Base-by-base conservation (phyloP, 37 sponge, comb jelly and placozoan species). In the Axinella damicornis region DNA sequence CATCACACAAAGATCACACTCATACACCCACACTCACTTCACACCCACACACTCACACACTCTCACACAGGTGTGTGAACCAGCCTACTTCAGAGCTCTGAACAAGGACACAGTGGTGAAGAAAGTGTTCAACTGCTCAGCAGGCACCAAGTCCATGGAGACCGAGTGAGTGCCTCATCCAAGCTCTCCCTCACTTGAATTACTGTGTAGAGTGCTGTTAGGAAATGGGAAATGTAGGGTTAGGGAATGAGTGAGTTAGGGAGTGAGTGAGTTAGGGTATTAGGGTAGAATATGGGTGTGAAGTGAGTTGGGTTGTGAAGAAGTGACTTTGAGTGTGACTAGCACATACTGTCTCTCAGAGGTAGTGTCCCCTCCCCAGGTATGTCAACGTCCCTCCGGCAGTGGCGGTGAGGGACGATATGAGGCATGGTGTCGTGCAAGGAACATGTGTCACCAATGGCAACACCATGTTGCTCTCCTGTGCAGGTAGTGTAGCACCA, bases 381-480 rank as follows among this genome's bases (percentile, higher is more conserved):
- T 87, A 74, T 74, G 71, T 73, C 20, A 81, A 87, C 71, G 79
- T 83, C 69, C 58, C 65, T 21, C 92, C 92, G 19, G 92, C 85
- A 16, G 20, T 65, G n/a, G 27, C 53, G 24, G 79, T 55, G 19
- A 78, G 19, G 2, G 65, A 52, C 25, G 90, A 73, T 30, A 53
- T 37, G 15, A 53, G 22, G 9, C 70, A 58, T 14, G 53, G 53
- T 12, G 65, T 82, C 22, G 0, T 64, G 22, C 59, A 27, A 32
- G 87, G 83, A 32, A 77, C 73, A 35, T 92, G 92, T 65, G 75
- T 92, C 35, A 82, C 71, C 27, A 92, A 88, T 41, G 65, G 36
- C 5, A 83, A 92, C 38, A 59, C 81, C 27, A 84, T 88, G 85
- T 74, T 92, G 34, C 69, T 88, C 21, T 86, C 88, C 31, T 92